phyloP scores from a whole-genome alignment of 1,140 invertebrate species.

The Pemphigus obesinymphae region DNA sequence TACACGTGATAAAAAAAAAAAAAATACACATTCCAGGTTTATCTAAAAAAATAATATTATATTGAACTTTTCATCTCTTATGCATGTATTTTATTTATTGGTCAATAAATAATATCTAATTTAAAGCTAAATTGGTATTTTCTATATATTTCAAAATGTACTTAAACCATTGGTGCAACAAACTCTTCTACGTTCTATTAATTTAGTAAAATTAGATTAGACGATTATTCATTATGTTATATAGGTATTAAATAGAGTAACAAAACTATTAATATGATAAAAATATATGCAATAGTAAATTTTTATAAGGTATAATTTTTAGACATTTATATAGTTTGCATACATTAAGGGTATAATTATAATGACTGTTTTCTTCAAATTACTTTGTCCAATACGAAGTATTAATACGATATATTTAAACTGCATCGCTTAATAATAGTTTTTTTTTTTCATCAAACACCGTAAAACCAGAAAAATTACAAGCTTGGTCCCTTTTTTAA shows the following conservation, averaged over 20 bases:
- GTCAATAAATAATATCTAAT: neutral
- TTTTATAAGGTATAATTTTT: too few species aligned
- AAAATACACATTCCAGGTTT: too few species aligned
- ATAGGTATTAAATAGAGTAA: neutral
- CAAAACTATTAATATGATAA: neutral
- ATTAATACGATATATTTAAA: neutral
- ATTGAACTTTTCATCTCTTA: neutral
- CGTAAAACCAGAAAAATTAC: conserved; percentile 7
- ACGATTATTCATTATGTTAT: neutral
- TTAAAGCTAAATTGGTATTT: neutral
- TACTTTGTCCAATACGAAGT: too few species aligned
- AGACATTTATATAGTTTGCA: neutral
- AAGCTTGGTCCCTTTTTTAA: neutral
- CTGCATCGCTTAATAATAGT: neutral
- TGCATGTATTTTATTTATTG: neutral
- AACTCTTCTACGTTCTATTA: neutral
- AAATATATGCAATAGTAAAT: neutral
- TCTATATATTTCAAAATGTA: neutral
- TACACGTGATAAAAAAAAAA: too few species aligned
- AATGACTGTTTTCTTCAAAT: neutral
- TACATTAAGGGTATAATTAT: too few species aligned
- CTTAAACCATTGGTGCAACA: neutral
- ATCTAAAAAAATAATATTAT: neutral
- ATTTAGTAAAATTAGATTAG: neutral
- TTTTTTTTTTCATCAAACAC: neutral